Evolutionary conservation across 2,888 invertebrate genomes (phyloP), one percentile per base, ranked within the genome.

Genomic region (Pyrrhia umbra): DNA sequence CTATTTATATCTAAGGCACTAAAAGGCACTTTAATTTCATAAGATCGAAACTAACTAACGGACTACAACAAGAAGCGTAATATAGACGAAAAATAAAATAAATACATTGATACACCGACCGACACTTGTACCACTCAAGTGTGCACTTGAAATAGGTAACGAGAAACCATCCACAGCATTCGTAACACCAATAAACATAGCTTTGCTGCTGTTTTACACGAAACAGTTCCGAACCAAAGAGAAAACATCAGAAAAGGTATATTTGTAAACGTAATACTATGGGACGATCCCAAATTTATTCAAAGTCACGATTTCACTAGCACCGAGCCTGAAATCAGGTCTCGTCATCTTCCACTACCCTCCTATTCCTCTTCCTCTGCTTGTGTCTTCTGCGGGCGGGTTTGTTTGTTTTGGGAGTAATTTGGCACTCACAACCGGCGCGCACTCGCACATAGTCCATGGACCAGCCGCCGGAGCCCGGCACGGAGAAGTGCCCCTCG

Each of bases 381-480:
- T 92, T 86, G 85, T 94, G 92, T 66, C 92, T 80, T 78, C 90
- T 80, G 25, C 85, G 84, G 42, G 80, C 60, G 75, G 95, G 95
- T 85, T 95, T 95, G 70, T 94, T 94, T 39, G 96, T 96, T 84
- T 94, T 95, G 69, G 96, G 96, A 83, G 94, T 95, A 69, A 98
- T 96, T 88, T 97, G 97, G 92, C 98, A 98, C 84, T 97, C 96
- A 92, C 98, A 98, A 39, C 98, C 98, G 78, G 97, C 97, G 63
- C 98, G 95, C 68, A 98, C 96, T 82, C 96, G 95, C 82, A 98
- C 97, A 92, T 98, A 97, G 94, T 98, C 98, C 91, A 98, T 94
- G 68, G 97, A 96, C 96, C 97, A 98, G 58, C 96, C 95, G 2
- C 93, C 95, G 4, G 94, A 94, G 1, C 95, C 95, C 1, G 96